Evolutionary conservation across 53 echinoderm and acorn worm genomes (phyloP).

Genomic region (Antedon mediterranea): DNA sequence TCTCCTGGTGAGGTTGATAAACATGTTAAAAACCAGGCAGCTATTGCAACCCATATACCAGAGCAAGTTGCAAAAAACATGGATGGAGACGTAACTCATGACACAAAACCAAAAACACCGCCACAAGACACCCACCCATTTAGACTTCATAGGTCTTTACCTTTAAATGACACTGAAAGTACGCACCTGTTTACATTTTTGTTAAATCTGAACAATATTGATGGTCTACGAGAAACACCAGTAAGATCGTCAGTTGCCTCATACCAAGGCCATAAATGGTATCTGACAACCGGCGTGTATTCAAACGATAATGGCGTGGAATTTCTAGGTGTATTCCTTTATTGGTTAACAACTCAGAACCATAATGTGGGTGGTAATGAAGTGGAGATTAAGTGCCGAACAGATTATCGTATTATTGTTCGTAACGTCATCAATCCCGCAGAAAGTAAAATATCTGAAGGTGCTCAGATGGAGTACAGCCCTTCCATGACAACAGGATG

Average conservation of each 20-base stretch:
- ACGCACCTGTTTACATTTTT: conserved; percentile 87
- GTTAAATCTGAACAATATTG: conserved; percentile 53
- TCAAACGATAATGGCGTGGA: conserved; percentile 42
- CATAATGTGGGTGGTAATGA: conserved; percentile 31
- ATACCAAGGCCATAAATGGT: conserved; percentile 95
- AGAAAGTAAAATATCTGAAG: conserved; percentile 80
- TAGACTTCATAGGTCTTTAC: conserved; percentile 51
- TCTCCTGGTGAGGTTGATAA: background rate
- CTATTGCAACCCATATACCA: background rate
- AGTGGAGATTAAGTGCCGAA: conserved; percentile 66
- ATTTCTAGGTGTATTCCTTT: conserved; percentile 69
- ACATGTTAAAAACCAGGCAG: background rate
- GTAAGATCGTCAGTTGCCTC: conserved; percentile 56
- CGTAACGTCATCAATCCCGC: conserved; percentile 73
- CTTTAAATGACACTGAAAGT: conserved; percentile 80
- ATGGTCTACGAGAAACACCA: conserved; percentile 49
- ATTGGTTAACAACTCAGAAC: conserved; percentile 29
- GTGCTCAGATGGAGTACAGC: conserved; percentile 80
- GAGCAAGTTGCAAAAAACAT: background rate
- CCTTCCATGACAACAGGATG: conserved; percentile 73
- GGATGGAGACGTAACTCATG: background rate
- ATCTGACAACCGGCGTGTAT: conserved; percentile 65
- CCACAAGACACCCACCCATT: background rate
- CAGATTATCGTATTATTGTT: conserved; percentile 82
- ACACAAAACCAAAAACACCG: background rate